Percentiles rank a stretch among this genome's conserved stretches.
phyloP scores from a whole-genome alignment of 2,888 invertebrate species.

The Criorhina ranunculi region DNA sequence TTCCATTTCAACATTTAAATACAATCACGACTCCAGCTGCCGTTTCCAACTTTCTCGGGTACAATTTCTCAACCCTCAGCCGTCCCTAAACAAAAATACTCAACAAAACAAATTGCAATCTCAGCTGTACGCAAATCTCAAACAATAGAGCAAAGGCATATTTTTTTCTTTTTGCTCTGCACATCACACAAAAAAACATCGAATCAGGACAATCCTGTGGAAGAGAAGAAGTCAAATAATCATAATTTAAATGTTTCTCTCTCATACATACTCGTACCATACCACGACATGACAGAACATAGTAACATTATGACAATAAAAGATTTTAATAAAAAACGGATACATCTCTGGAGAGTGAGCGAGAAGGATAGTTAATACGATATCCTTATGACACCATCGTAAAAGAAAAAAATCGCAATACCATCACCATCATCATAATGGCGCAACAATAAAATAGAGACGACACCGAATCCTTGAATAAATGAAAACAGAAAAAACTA shows the following conservation, averaged over 20 bases:
- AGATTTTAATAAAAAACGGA: conserved; percentile 70
- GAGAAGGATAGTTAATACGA: conserved; percentile 53
- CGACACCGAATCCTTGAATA: conserved; percentile 70
- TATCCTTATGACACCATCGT: conserved; percentile 62
- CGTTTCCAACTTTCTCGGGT: conserved; percentile 44
- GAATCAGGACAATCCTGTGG: conserved; percentile 52
- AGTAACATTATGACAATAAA: conserved; percentile 74
- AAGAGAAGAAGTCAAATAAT: conserved; percentile 67
- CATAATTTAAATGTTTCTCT: conserved; percentile 72
- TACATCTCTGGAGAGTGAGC: conserved; percentile 46
- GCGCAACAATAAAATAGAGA: conserved; percentile 74
- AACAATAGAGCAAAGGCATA: conserved; percentile 34
- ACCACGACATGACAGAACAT: conserved; percentile 43
- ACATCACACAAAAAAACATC: neutral
- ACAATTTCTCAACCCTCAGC: conserved; percentile 4
- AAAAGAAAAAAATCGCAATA: conserved; percentile 65
- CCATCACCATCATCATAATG: conserved; percentile 70
- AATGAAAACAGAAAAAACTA: conserved; percentile 19
- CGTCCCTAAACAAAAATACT: too few relatives aligned
- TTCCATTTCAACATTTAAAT: conserved; percentile 54
- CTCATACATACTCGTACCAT: conserved; percentile 23
- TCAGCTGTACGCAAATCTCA: conserved; percentile 66
- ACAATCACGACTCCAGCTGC: conserved; percentile 66
- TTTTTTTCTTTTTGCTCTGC: neutral
- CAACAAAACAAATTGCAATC: conserved; percentile 73